Conservation (phyloP, 2,888 invertebrate species). For the Alviniconcha strummeri region DNA sequence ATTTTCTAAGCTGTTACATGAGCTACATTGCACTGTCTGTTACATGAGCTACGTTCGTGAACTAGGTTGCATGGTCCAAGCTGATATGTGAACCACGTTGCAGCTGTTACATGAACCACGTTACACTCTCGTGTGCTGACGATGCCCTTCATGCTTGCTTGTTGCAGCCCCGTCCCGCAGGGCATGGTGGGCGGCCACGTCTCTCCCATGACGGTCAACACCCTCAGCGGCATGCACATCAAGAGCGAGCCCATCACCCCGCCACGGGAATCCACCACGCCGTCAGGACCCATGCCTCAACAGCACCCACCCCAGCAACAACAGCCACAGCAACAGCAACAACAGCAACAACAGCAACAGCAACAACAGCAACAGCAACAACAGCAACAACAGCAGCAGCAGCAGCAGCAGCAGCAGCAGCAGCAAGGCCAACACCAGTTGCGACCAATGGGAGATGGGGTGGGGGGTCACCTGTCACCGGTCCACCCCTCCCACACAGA, state of each 20-base stretch:
- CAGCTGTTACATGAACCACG: too few relatives aligned
- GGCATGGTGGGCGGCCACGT: slow-evolving; percentile 52
- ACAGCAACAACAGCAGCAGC: slow-evolving; percentile 20
- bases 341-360: too few relatives aligned
- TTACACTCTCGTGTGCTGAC: too few relatives aligned
- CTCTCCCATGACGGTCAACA: slow-evolving; percentile 63
- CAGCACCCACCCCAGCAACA: slow-evolving; percentile 61
- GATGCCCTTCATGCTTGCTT: background rate
- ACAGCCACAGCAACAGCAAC: slow-evolving; percentile 11
- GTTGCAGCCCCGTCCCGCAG: slow-evolving; percentile 52
- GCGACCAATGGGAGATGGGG: slow-evolving; percentile 71
- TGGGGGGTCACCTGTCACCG: slow-evolving; percentile 65
- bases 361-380: slow-evolving; percentile 62
- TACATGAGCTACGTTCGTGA: too few relatives aligned
- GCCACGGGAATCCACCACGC: slow-evolving; percentile 85
- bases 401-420: slow-evolving; percentile 62
- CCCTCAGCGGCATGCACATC: slow-evolving; percentile 80
- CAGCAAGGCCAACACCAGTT: slow-evolving; percentile 49
- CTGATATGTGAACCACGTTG: too few relatives aligned
- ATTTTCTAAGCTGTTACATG: too few relatives aligned
- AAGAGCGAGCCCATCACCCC: slow-evolving; percentile 97
- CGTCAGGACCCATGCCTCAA: slow-evolving; percentile 74
- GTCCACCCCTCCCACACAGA: slow-evolving; percentile 58
- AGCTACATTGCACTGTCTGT: too few relatives aligned
- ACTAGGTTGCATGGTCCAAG: too few relatives aligned